Evolutionary conservation across 2,888 invertebrate species (phyloP), one percentile per base, ranked within the genome.

Genomic region (Omphaloscelis lunosa): DNA sequence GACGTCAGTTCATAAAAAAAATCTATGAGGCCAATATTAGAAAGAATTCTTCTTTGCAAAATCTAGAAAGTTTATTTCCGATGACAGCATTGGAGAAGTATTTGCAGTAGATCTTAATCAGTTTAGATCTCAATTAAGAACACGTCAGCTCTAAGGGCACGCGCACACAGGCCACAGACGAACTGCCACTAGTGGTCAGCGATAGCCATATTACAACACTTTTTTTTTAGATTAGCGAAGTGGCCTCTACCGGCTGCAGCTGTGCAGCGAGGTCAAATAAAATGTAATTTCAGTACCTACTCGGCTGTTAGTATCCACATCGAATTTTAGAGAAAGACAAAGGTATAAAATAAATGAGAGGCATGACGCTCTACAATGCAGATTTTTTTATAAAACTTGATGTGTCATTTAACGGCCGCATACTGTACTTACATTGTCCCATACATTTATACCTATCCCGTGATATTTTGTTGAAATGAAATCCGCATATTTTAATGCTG

Each of bases 101-200:
- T 83, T 78, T 78, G 20, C 65, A 61, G 79, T n/a, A 41, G 20
- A 59, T 78, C 20, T 78, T 7, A 51, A 61, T 81, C 59, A 59
- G 11, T 62, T 48, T 58, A 34, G 0, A 84, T 72, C 59, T 72
- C 29, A 69, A 73, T 80, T 74, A 81, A 80, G 80, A 69, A 12
- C 27, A n/a, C 41, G 34, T 61, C 56, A 63, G n/a, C 7, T 20
- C 6, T 78, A 83, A 82, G 51, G 65, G 15, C 11, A 15, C 0
- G 11, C 2, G 0, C 34, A 45, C 51, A 53, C 15, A 12, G 3
- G n/a, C 23, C 7, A 45, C 11, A 11, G 0, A 39, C 1, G 0
- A 20, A 20, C 1, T 0, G 2, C 20, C 9, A 20, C 11, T 15
- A 20, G 23, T 45, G 2, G 17, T 39, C 15, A 59, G 0, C 12